Evolutionary conservation across 2,888 invertebrate genomes (phyloP), one percentile per base, ranked within the genome.

Genomic region (Lysandra coridon): DNA sequence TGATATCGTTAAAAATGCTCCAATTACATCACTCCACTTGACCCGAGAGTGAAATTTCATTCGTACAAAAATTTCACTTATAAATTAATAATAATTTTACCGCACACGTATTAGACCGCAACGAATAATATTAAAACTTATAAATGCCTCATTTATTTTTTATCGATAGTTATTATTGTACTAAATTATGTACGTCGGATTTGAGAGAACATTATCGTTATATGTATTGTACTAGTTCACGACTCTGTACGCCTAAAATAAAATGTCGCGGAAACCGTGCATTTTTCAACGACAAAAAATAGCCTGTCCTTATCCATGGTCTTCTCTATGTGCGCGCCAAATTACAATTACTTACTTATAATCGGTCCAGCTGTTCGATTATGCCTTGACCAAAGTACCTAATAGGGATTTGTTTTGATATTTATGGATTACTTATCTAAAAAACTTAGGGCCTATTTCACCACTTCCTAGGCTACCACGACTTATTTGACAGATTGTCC

Each of bases 21-120:
- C 30, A 69, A 33, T 64, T 64, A 64, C 30, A 30, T 69, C 64
- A 69, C 64, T 69, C 23, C 64, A 30, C 57, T 49, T 44, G 74
- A 53, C 49, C 17, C 53, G 10, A 53, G 53, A 49, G 14, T 69
- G 12, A 53, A 53, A 53, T 53, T 75, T 30, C 23, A 75, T 75
- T 37, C 17, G 37, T 40, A 75, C 75, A 40, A 75, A 44, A 74
- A 23, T 73, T 73, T 73, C 53, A 53, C 75, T 30, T 12, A 49
- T 53, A 75, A 75, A 75, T 49, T 37, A 73, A 73, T 73, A 73
- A 75, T 73, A 73, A 75, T 75, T 49, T 75, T 75, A 40, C 17
- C 75, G 30, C 23, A 30, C 49, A 23, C 5, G 49, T 53, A 75
- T 30, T 49, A 53, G 53, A 75, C 49, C 49, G 53, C 10, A 14